Evolutionary conservation across 92 coral and sea anemone species (phyloP), one percentile per base, ranked within the genome.

Genomic region (Meandrina meandrites): DNA sequence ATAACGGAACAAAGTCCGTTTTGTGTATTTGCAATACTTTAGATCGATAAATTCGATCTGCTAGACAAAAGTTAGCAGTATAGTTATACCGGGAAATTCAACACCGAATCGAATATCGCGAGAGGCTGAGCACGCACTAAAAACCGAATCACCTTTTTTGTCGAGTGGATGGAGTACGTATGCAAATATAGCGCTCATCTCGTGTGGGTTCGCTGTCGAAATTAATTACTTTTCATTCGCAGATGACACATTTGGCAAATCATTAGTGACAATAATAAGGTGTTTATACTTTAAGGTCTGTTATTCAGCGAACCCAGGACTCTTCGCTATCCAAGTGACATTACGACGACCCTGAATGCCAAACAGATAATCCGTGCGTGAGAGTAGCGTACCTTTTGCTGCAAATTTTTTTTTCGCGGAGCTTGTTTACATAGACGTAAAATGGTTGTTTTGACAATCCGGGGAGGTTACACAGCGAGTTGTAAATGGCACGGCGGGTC

Each of bases 181-280:
- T 94, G 96, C 89, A 87, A 93, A 93, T 94, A 76, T 34, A 45
- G 80, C 80, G 73, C 66, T 21, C 72, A 22, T 78, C 62, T 80
- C 75, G 89, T 87, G 88, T 72, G 91, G 96, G 90, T 91, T 83
- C 92, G 86, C 79, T 87, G 86, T 86, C 93, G 83, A 87, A 92
- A 95, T 95, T 94, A 95, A 93, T 95, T 87, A 91, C 90, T 84
- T 87, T 88, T 87, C 86, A 91, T 81, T 86, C 66, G 88, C 96
- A 91, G 90, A 92, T 95, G 96, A 90, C 98, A 93, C 91, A 88
- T 92, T 91, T 88, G 94, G 91, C 93, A 90, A 92, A 92, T 94
- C 95, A 92, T 94, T 93, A 93, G 93, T 85, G 94, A 92, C 96
- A 95, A 95, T 97, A 91, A 94, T 89, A 94, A 90, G 94, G 95